Conservation (phyloP, 2,113 vertebrate species). For the Myotis lucifugus region DNA sequence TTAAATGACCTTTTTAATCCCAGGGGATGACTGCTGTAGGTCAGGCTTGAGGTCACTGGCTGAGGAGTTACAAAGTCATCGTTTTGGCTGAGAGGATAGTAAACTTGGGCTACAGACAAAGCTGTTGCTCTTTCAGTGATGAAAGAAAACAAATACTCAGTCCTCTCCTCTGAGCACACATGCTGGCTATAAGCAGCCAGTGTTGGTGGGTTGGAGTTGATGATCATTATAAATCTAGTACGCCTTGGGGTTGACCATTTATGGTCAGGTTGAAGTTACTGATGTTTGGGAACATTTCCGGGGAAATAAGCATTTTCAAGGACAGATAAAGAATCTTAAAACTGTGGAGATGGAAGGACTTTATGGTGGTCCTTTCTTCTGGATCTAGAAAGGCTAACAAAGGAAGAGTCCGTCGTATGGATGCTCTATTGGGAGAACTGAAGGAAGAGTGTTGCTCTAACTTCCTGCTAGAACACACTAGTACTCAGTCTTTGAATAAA, state of each 20-base stretch:
- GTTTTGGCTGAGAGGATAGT: constrained; percentile 76
- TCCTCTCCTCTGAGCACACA: constrained; percentile 74
- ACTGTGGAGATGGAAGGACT: not conserved
- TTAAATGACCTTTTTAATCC: constrained; percentile 72
- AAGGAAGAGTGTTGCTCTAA: not conserved
- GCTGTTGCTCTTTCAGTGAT: constrained; percentile 67
- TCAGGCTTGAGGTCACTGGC: constrained; percentile 80
- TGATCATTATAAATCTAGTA: constrained; percentile 65
- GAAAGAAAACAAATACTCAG: constrained; percentile 55
- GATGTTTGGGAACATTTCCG: constrained; percentile 38
- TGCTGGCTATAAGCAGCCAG: constrained; percentile 66
- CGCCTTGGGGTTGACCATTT: constrained; percentile 13
- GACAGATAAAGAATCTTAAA: not conserved
- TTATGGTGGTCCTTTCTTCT: not conserved
- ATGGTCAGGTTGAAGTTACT: constrained; percentile 39
- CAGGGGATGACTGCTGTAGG: constrained; percentile 66
- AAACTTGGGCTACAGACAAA: constrained; percentile 69
- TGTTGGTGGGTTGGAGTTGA: constrained; percentile 62
- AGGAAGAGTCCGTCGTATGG: not conserved
- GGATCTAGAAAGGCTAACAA: not conserved
- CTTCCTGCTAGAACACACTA: not conserved
- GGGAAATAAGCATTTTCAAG: not conserved
- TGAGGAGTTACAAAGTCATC: constrained; percentile 76
- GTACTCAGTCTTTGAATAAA: not conserved
- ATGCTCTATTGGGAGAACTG: not conserved